Conservation (phyloP, 2,888 invertebrate genomes). For the Spodoptera exigua region DNA sequence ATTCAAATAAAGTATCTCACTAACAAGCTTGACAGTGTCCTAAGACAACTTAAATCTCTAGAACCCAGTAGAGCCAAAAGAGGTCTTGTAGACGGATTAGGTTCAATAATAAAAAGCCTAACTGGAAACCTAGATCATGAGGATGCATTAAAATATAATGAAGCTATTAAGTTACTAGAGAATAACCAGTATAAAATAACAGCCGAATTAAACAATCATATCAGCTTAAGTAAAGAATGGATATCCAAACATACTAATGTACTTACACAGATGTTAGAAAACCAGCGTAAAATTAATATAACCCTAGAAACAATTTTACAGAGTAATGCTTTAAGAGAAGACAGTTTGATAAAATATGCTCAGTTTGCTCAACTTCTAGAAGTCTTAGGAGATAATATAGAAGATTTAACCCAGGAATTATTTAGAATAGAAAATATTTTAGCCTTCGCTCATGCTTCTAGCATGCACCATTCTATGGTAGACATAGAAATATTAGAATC, state of each 20-base stretch:
- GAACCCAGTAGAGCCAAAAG: slow-evolving; percentile 1
- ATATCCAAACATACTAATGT: not conserved
- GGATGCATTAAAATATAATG: not conserved
- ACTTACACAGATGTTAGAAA: not conserved
- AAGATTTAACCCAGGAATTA: not conserved
- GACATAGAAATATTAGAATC: no score
- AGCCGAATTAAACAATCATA: not conserved
- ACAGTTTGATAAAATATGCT: not conserved
- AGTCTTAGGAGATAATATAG: not conserved
- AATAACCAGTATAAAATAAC: not conserved
- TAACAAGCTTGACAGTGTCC: slow-evolving; percentile 4
- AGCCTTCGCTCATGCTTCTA: not conserved
- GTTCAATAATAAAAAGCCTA: no score
- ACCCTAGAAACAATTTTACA: not conserved
- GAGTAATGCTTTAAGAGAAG: not conserved
- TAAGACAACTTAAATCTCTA: slow-evolving; percentile 4
- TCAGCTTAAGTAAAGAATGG: not conserved
- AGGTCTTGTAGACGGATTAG: slow-evolving; percentile 1
- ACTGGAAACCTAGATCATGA: not conserved
- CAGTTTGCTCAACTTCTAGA: not conserved
- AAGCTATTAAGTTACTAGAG: not conserved
- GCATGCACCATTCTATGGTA: not conserved
- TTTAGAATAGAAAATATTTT: not conserved
- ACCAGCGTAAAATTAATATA: not conserved
- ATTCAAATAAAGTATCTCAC: slow-evolving; percentile 2